A percentile compares a stretch with the other conserved stretches of the same genome.
These are phyloP conservation scores for Drosophila oshimai DNA, from an alignment of 1,140 invertebrate species.

Conservation along the genomic window DNA sequence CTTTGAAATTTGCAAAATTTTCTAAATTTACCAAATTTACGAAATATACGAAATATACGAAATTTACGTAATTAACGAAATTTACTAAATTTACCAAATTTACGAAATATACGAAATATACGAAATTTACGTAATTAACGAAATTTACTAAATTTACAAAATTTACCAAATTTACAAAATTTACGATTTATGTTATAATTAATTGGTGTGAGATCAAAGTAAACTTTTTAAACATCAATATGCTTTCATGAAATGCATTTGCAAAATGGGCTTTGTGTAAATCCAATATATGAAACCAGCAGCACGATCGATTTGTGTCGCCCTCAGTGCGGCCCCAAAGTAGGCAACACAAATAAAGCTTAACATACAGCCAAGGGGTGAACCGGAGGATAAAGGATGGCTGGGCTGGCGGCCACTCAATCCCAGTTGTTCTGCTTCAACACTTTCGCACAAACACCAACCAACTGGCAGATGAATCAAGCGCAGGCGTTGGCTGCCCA, in stretches of 20 bases:
- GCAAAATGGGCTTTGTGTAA: not conserved
- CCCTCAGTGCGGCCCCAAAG: slow-evolving; percentile 6
- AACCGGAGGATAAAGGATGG: slow-evolving; percentile 23
- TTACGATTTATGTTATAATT: too few species aligned
- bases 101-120: too few species aligned
- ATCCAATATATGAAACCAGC: not conserved
- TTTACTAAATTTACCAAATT: too few species aligned
- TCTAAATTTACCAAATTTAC: too few species aligned
- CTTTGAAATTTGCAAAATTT: too few species aligned
- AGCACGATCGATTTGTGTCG: slow-evolving; percentile 4
- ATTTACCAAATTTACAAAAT: too few species aligned
- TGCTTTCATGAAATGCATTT: not conserved
- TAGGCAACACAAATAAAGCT: slow-evolving; percentile 21
- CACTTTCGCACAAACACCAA: slow-evolving; percentile 60
- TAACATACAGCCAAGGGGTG: slow-evolving; percentile 10
- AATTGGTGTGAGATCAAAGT: not conserved
- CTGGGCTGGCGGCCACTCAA: slow-evolving; percentile 36
- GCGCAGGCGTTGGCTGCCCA: slow-evolving; percentile 60
- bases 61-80: too few species aligned
- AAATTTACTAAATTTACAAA: too few species aligned
- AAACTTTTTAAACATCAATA: not conserved
- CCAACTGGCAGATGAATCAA: slow-evolving; percentile 59
- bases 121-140: too few species aligned
- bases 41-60: too few species aligned
- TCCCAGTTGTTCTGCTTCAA: slow-evolving; percentile 53